Percentiles rank a stretch among this genome's conserved stretches.
Conservation (phyloP, 30 jellyfish, hydroid and myxozoan species). For the Pseudorhiza aurosa region DNA sequence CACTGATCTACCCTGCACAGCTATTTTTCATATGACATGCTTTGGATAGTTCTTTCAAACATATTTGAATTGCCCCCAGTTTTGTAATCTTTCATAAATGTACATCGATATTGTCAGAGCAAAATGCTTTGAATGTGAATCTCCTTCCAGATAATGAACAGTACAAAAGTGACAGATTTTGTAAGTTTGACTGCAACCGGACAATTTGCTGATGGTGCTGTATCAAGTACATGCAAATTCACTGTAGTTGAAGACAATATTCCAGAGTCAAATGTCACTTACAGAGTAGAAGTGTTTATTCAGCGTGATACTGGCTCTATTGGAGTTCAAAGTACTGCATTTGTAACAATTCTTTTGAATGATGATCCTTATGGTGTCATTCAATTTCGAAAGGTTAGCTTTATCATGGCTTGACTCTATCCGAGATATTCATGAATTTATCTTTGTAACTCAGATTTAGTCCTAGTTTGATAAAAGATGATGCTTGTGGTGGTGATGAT, state of each 20-base stretch:
- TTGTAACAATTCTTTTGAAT: constrained; percentile 71
- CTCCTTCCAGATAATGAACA: constrained; percentile 44
- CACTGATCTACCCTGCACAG: no score
- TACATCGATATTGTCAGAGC: no score
- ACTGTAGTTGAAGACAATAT: constrained; percentile 68
- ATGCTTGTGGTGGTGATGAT: no score
- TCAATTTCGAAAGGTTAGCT: constrained; percentile 64
- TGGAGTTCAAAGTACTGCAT: constrained; percentile 47
- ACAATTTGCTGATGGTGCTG: constrained; percentile 30
- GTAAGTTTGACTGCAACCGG: constrained; percentile 12
- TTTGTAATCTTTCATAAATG: no score
- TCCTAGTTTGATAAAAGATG: no score
- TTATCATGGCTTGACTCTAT: background rate
- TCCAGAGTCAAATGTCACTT: constrained; percentile 89
- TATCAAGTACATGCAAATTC: constrained; percentile 58
- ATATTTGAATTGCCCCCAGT: no score
- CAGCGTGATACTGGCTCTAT: constrained; percentile 34
- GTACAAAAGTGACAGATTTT: constrained; percentile 39
- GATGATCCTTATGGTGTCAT: constrained; percentile 96
- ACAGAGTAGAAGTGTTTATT: constrained; percentile 35
- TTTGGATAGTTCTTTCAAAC: no score
- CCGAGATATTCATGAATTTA: no score
- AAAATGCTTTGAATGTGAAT: no score
- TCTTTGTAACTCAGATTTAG: no score
- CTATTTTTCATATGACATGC: no score